Evolutionary conservation across 2,113 vertebrate species (phyloP), one percentile per base, ranked within the genome.

Genomic region (Thalassarche chlororhynchos): DNA sequence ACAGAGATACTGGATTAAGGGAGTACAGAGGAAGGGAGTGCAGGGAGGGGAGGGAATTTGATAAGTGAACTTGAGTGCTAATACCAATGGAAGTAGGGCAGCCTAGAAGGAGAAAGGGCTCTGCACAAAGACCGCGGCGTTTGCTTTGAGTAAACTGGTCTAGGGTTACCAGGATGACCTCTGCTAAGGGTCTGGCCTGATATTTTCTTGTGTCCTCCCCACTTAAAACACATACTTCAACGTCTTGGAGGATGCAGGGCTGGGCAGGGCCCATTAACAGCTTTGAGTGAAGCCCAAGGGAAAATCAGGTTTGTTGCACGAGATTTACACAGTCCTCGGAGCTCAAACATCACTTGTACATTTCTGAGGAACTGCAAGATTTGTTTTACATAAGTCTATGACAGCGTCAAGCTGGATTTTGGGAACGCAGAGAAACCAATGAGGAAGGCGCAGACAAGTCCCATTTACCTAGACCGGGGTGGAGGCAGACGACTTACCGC

Each of bases 401-500:
- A 9, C 14, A 36, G 57, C 1, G 1, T 23, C 64, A 29, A 62
- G 82, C 40, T 36, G 80, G 60, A 11, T 28, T 13, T 68, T 21
- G 61, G 91, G 69, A 78, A 32, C 0, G 2, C 1, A 2, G 66
- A 69, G 62, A 2, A n/a, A n/a, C 2, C 8, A 5, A 0, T 0
- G 5, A 12, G 42, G 34, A 32, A 23, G 62, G 54, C 1, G 1
- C 28, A 10, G 47, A 8, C 8, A 14, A 36, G 38, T 6, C 24
- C 7, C 1, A 3, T 15, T 12, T 7, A 29, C 21, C 28, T 2
- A 2, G 21, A 12, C 7, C 4, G 3, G 23, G 46, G 17, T 12
- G 32, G 42, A 49, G 58, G 76, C 36, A 38, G 80, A 31, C 0
- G 38, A 98, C 99, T 99, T 95, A 99, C 99, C 99, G 98, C 98